Evolutionary conservation across 2,888 invertebrate species (phyloP), one percentile per base, ranked within the genome.

Genomic region (Urechis unicinctus): DNA sequence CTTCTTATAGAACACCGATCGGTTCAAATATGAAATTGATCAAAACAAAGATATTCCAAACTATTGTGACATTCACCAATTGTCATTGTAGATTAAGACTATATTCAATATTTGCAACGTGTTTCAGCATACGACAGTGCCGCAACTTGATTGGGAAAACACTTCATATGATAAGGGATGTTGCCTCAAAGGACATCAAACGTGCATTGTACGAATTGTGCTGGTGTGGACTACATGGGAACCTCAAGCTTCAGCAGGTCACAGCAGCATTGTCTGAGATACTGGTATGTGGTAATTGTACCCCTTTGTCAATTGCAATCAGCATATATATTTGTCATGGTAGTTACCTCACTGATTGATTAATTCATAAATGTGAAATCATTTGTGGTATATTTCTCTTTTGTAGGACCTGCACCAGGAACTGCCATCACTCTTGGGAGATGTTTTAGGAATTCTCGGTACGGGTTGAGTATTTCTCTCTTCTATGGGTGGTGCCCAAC

Each of bases 351-450:
- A n/a, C 21, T 17, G 2, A 28, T 50, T 6, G 2, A 50, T 26
- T 29, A 24, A 24, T 29, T 17, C 22, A 43, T 43, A 13, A 22
- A 24, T 30, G 6, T 24, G 51, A 31, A 29, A 9, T 43, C 45
- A 22, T 44, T 2, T 51, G 21, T 17, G 29, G 31, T n/a, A 25
- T 48, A 1, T 52, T 6, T 51, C 36, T 6, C 46, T 5, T 45
- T 81, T 83, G 49, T 78, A 91, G 90, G 80, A 81, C 56, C 78
- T 88, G 60, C 88, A 91, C 80, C 83, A 84, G 63, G 89, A 89
- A 71, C 82, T 92, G 68, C 86, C 90, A 58, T 89, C 90, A 30
- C 84, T 90, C 55, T 83, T 92, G 60, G 82, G 91, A 70, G 94
- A 94, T 79, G 85, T 91, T 57, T 83, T 91, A 59, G 87, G 88